Evolutionary conservation across 2,797 vertebrate species (phyloP), one percentile per base, ranked within the genome.

Genomic region (Coendou prehensilis): DNA sequence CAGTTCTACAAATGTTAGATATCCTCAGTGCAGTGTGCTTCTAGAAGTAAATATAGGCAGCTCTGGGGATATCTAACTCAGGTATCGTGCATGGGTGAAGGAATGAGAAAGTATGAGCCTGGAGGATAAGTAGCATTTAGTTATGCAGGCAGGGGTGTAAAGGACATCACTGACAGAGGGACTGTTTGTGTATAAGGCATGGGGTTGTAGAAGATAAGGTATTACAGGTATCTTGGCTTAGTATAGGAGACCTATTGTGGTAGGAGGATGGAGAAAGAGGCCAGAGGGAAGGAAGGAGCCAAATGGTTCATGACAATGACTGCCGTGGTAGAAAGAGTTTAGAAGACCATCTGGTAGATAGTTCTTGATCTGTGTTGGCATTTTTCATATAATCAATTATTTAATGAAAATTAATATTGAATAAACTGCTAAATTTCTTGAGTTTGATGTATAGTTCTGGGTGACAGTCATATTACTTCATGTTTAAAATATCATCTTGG

Each of bases 381-480:
- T 15, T 83, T 96, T 78, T 30, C 28, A 76, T 89, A 87, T 87
- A 92, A 61, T 84, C 61, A 79, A 8, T 89, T 75, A 28, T 75
- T 47, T 79, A 88, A 52, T 92, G 79, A 93, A 86, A 78, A 95
- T 91, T 41, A 91, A 33, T 96, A 71, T 78, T 93, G 54, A 89
- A 28, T 93, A 69, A 86, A 76, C 17, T 79, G 17, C 52, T 95
- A 73, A 95, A 87, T 87, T 94, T n/a, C 61, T 95, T 96, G 94
- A 89, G 37, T 84, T 94, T 93, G 85, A 85, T 57, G 10, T 83
- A 13, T 1, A 45, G 90, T 96, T 89, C 45, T 81, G 86, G 61
- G 63, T 93, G 63, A 75, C 17, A 81, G 0, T 79, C 6, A 5
- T 57, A 75, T 87, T 94, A 86, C 5, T 93, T 93, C n/a, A 45